These are phyloP conservation scores for Atlantisia rogersi DNA, from an alignment of 2,113 vertebrate genomes.

Conservation along the genomic window DNA sequence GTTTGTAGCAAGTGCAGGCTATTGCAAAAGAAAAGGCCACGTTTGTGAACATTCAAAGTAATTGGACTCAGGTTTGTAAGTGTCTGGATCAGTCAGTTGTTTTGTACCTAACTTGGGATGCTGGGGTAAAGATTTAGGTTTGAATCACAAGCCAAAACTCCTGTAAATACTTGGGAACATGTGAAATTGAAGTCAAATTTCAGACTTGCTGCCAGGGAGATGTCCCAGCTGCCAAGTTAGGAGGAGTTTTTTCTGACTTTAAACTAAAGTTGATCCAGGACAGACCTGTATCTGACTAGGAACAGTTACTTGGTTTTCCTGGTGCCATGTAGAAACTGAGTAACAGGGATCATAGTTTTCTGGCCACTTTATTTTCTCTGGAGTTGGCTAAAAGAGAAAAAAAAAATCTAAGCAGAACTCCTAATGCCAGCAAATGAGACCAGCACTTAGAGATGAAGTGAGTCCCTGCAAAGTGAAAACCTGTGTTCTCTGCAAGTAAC, in stretches of 20 bases:
- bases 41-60: not conserved
- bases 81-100: not conserved
- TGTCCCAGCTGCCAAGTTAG: not conserved
- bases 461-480: not conserved
- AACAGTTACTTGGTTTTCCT: not conserved
- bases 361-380: not conserved
- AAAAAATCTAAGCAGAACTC: not conserved
- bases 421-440: not conserved
- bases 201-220: not conserved
- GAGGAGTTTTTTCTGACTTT: not conserved
- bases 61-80: not conserved
- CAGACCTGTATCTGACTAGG: not conserved
- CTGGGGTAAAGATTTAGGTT: not conserved
- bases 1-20: not conserved
- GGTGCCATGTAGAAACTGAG: not conserved
- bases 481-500: not conserved
- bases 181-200: not conserved
- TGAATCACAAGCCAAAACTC: not conserved
- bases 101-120: not conserved
- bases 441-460: not conserved
- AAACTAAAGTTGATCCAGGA: not conserved
- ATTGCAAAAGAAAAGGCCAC: not conserved
- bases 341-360: not conserved
- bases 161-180: not conserved
- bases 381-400: not conserved